Base-by-base conservation (phyloP, 2,113 vertebrate genomes). In the Dinomys branickii region DNA sequence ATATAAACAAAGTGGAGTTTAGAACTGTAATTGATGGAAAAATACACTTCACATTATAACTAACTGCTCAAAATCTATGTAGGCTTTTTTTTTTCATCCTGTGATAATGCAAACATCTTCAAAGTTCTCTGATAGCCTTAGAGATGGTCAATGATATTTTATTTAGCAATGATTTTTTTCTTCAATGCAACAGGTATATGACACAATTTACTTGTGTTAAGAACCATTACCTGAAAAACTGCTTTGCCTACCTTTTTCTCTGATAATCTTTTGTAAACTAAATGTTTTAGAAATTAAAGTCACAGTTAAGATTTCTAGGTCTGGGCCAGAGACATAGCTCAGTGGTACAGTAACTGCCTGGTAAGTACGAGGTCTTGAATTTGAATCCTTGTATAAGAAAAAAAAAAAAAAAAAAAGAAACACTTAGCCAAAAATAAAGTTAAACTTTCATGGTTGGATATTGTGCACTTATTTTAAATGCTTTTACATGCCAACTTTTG, bases 11-110 rank as follows among this genome's bases (percentile, higher is more conserved):
- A 86, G 13, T 3, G 6, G 30, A 63, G 33, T 50, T 96, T 58
- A 71, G 20, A 84, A 91, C 92, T 94, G 44, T 33, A 78, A 61
- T 41, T 58, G 41, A 50, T 80, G 5, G 19, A 44, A 84, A 93
- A 95, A 77, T 65, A 95, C 91, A 63, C 22, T 92, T 73, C 69
- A 94, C 12, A 71, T 91, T 96, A 81, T 56, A 8, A 17, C 38
- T 44, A 87, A n/a, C 7, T 77, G 5, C 59, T 85, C 6, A 83
- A 86, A 91, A 65, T 71, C 10, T 58, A 22, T 33, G 3, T 35
- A 7, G 28, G 7, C 47, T 54, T 14, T 91, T n/a, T 91, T n/a
- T 91, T 78, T 69, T 56, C 73, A 38, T 88, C 58, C 19, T 38
- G 3, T 28, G 3, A 35, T 4, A 88, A 91, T 35, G 38, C 0